These are phyloP conservation scores for Tragelaphus oryx DNA, from an alignment of 2,797 vertebrate genomes.

Conservation along the genomic window DNA sequence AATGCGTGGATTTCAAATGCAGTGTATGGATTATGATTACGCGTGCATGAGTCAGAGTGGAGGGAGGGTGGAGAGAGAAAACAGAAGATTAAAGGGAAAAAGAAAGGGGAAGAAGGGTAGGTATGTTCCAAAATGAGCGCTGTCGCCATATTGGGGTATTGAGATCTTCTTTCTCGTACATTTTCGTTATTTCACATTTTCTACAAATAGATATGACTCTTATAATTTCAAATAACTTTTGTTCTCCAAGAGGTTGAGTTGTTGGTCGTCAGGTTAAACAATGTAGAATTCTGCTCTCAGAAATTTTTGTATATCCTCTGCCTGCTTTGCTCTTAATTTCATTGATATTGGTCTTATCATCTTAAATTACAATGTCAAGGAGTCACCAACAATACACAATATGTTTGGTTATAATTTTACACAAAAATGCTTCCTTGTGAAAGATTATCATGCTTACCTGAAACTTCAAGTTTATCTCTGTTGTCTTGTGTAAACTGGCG, in stretches of 20 bases:
- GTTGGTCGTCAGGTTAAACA: neutral
- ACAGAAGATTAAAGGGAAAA: neutral
- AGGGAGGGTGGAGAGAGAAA: neutral
- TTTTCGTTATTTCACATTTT: neutral
- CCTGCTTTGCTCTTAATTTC: neutral
- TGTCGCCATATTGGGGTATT: neutral
- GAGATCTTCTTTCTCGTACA: neutral
- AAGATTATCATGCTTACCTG: conserved; percentile 83
- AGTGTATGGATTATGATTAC: neutral
- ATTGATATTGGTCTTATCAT: neutral
- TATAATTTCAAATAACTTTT: neutral
- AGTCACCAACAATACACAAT: neutral
- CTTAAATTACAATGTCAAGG: neutral
- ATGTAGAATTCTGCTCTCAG: neutral
- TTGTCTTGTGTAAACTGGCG: conserved; percentile 79
- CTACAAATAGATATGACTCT: neutral
- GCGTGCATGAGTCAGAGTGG: neutral
- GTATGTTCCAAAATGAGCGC: neutral
- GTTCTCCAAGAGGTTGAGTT: neutral
- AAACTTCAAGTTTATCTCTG: conserved; percentile 81
- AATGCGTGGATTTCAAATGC: neutral
- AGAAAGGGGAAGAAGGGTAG: neutral
- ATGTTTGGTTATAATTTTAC: conserved; percentile 33
- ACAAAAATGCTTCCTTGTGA: conserved; percentile 21
- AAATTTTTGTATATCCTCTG: neutral